Conservation (phyloP, 1,140 invertebrate genomes). For the Pachyrhynchus sulphureomaculatus region DNA sequence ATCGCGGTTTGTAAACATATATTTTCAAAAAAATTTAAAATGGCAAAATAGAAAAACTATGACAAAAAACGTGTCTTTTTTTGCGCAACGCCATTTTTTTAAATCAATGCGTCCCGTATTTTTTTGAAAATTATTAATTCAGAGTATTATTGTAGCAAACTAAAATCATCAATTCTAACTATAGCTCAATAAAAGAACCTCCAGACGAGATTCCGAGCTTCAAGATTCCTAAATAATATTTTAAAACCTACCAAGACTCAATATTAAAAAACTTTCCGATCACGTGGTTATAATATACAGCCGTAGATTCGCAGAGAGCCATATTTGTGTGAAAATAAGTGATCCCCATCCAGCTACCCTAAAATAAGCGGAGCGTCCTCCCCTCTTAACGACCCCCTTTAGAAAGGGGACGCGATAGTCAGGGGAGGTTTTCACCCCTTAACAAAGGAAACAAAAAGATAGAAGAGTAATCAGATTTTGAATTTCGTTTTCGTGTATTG, state of each 20-base stretch:
- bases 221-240: too few relatives aligned
- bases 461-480: too few relatives aligned
- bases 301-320: constrained; percentile 51
- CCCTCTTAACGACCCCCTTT: constrained; percentile 1
- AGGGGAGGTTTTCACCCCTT: not conserved
- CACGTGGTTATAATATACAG: constrained; percentile 46
- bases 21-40: too few relatives aligned
- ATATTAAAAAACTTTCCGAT: constrained; percentile 22
- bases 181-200: too few relatives aligned
- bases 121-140: not conserved
- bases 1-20: too few relatives aligned
- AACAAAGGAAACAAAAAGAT: not conserved
- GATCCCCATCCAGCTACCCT: constrained; percentile 54
- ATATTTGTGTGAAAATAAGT: constrained; percentile 49
- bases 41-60: too few relatives aligned
- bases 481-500: too few relatives aligned
- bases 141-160: not conserved
- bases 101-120: too few relatives aligned
- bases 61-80: too few relatives aligned
- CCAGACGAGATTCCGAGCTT: too few relatives aligned
- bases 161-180: too few relatives aligned
- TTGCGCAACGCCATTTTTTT: too few relatives aligned
- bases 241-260: not conserved
- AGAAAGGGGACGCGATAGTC: not conserved
- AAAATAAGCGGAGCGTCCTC: constrained; percentile 40